phyloP scores from a whole-genome alignment of 1,140 invertebrate genomes.

The Cotesia vestalis region DNA sequence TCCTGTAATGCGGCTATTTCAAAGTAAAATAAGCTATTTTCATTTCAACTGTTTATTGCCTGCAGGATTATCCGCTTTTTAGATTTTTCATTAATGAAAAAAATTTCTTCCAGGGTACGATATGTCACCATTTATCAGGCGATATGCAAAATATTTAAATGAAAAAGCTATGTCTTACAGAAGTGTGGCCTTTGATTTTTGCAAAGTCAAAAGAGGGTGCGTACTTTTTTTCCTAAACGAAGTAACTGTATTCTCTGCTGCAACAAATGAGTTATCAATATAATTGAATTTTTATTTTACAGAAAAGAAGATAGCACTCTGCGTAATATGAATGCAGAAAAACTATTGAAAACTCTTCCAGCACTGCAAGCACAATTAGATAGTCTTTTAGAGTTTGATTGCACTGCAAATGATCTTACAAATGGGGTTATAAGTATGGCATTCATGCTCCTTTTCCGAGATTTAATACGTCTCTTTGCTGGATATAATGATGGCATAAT shows the following conservation, averaged over 20 bases:
- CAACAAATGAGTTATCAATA: neutral
- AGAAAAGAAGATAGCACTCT: conserved; percentile 97
- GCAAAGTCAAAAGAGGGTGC: conserved; percentile 98
- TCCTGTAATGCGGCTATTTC: conserved; percentile 16
- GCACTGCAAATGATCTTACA: conserved; percentile 93
- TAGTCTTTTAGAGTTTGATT: conserved; percentile 96
- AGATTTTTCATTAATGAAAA: conserved; percentile 23
- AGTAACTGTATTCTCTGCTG: conserved; percentile 7
- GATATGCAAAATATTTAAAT: conserved; percentile 98
- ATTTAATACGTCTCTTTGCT: conserved; percentile 98
- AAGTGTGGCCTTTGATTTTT: conserved; percentile 99
- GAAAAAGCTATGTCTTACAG: conserved; percentile 98
- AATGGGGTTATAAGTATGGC: conserved; percentile 99
- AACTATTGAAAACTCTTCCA: conserved; percentile 96
- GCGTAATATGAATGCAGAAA: conserved; percentile 96
- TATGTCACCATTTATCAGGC: conserved; percentile 98
- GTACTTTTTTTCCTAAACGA: conserved; percentile 50
- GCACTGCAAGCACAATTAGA: conserved; percentile 95
- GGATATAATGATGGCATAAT: conserved; percentile 99
- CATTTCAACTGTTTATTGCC: conserved; percentile 16
- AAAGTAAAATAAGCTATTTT: conserved; percentile 26
- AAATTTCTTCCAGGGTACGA: conserved; percentile 85
- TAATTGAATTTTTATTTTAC: conserved; percentile 51
- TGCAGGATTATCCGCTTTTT: neutral
- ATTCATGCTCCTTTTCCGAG: conserved; percentile 98